These are phyloP conservation scores for Ateles fusciceps DNA, from an alignment of 2,797 vertebrate genomes.

Conservation along the genomic window DNA sequence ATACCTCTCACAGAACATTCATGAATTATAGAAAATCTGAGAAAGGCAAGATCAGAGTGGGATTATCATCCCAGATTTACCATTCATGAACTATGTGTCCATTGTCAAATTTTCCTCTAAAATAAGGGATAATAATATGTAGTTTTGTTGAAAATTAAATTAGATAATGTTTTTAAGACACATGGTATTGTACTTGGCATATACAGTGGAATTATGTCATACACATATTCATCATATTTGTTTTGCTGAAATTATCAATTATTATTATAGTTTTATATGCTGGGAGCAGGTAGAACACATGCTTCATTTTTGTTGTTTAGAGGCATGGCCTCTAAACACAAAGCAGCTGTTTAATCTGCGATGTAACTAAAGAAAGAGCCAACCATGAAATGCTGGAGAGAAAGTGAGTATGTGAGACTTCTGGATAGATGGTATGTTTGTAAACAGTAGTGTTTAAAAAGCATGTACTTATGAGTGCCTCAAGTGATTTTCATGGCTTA, in stretches of 20 bases:
- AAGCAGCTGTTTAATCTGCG: background rate
- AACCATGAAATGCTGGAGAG: background rate
- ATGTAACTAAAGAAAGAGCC: background rate
- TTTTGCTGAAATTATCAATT: background rate
- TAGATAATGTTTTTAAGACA: background rate
- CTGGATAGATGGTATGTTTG: background rate
- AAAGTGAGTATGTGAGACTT: background rate
- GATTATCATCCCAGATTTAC: background rate
- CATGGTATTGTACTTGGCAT: background rate
- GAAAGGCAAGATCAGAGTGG: background rate
- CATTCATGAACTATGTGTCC: background rate
- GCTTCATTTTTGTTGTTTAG: background rate
- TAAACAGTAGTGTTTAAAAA: background rate
- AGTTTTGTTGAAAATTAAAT: conserved; percentile 15
- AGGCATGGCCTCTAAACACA: background rate
- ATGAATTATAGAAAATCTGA: background rate
- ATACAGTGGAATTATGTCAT: background rate
- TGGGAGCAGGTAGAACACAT: background rate
- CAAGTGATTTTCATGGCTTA: background rate
- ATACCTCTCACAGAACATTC: background rate
- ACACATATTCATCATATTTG: background rate
- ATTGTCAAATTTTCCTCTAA: background rate
- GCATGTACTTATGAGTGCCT: background rate
- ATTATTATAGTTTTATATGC: background rate
- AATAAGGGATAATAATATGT: background rate